These are phyloP conservation scores for Saxidomus purpurata DNA, from an alignment of 1,140 invertebrate species.

Conservation along the genomic window DNA sequence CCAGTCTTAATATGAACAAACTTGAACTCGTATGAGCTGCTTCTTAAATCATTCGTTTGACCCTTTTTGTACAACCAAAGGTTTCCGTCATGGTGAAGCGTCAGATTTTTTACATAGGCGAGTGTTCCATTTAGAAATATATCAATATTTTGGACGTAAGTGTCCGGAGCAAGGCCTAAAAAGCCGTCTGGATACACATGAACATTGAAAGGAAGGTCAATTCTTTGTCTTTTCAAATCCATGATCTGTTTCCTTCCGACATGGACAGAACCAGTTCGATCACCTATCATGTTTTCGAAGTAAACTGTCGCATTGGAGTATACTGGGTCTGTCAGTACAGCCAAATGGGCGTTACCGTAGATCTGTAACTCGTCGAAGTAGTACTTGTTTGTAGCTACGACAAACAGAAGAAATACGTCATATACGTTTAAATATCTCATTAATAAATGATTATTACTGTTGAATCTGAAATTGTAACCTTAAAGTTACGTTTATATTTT, in stretches of 20 bases:
- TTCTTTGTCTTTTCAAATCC: conserved; percentile 74
- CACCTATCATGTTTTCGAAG: conserved; percentile 82
- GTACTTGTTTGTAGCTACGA: conserved; percentile 70
- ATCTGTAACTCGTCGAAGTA: conserved; percentile 81
- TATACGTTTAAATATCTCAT: no score
- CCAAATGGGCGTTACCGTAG: conserved; percentile 79
- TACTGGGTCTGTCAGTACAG: conserved; percentile 75
- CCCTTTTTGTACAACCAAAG: conserved; percentile 77
- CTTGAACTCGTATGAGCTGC: conserved; percentile 74
- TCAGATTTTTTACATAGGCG: conserved; percentile 76
- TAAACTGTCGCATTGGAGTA: conserved; percentile 65
- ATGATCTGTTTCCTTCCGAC: conserved; percentile 75
- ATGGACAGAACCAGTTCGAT: conserved; percentile 78
- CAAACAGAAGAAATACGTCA: not conserved
- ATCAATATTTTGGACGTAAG: conserved; percentile 76
- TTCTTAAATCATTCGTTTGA: conserved; percentile 61
- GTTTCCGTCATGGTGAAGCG: conserved; percentile 77
- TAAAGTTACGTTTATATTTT: no score
- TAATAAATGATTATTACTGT: no score
- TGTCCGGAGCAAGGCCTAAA: conserved; percentile 78
- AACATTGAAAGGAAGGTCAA: conserved; percentile 80
- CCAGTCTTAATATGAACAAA: conserved; percentile 78
- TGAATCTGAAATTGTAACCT: no score
- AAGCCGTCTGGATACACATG: conserved; percentile 79
- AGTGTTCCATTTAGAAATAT: conserved; percentile 81